Conservation (phyloP, 1,140 invertebrate genomes). For the Odontomachus brunneus region DNA sequence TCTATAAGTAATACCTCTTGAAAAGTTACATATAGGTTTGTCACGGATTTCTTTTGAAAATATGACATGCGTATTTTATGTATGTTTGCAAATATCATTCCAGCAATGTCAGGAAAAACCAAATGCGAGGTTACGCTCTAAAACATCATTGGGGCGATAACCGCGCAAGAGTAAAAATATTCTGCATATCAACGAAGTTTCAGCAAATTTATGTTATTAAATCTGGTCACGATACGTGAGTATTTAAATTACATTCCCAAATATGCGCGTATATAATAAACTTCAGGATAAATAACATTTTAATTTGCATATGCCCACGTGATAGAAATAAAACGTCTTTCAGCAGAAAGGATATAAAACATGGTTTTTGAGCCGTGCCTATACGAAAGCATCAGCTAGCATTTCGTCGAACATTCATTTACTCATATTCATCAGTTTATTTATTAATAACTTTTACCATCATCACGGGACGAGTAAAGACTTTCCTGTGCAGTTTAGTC, state of each 20-base stretch:
- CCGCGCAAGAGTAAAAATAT: not conserved
- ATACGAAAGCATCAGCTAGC: no score
- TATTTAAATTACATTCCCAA: not conserved
- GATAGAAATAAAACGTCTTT: no score
- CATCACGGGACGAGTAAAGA: no score
- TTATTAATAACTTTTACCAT: no score
- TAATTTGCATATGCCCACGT: no score
- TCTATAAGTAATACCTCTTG: not conserved
- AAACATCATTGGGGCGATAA: not conserved
- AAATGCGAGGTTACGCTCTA: not conserved
- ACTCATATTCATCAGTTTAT: no score
- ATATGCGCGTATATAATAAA: no score
- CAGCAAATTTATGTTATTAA: constrained; percentile 7
- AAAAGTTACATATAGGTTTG: constrained; percentile 17
- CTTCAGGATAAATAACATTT: no score
- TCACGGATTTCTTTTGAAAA: not conserved
- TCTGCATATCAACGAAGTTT: not conserved
- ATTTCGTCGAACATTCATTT: no score
- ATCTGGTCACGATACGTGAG: not conserved
- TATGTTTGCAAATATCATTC: constrained; percentile 1
- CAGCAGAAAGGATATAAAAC: no score
- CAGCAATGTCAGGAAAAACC: constrained; percentile 30
- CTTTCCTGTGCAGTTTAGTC: no score
- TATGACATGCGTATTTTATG: constrained; percentile 31
- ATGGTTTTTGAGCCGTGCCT: no score